phyloP scores from a whole-genome alignment of 2,113 vertebrate species.

The Syngnathus scovelli region DNA sequence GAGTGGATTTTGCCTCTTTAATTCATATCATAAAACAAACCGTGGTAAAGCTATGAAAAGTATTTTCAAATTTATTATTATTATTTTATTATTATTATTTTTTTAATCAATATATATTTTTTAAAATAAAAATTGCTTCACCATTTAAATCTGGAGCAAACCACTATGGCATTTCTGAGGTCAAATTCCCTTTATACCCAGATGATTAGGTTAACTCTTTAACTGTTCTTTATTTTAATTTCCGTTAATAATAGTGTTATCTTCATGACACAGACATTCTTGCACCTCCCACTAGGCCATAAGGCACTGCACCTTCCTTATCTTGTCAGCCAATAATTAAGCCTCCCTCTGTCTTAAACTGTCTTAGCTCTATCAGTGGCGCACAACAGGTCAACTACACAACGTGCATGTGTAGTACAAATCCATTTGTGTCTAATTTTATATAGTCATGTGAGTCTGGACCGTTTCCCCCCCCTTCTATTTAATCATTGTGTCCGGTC shows the following conservation, averaged over 20 bases:
- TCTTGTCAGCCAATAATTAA: constrained; percentile 49
- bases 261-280: background rate
- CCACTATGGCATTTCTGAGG: background rate
- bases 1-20: no score
- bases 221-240: background rate
- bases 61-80: no score
- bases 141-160: background rate
- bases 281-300: constrained; percentile 18
- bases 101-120: no score
- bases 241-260: background rate
- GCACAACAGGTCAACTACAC: background rate
- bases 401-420: background rate
- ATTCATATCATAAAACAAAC: no score
- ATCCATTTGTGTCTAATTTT: no score
- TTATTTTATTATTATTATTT: no score
- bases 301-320: constrained; percentile 36
- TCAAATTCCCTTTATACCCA: background rate
- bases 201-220: no score
- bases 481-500: no score
- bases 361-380: constrained; percentile 1
- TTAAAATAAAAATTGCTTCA: no score
- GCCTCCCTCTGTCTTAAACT: constrained; percentile 11
- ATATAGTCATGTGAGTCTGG: background rate
- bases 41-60: no score
- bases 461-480: no score